Evolutionary conservation across 2,797 vertebrate species (phyloP), one percentile per base, ranked within the genome.

Genomic region (Leuciscus waleckii): DNA sequence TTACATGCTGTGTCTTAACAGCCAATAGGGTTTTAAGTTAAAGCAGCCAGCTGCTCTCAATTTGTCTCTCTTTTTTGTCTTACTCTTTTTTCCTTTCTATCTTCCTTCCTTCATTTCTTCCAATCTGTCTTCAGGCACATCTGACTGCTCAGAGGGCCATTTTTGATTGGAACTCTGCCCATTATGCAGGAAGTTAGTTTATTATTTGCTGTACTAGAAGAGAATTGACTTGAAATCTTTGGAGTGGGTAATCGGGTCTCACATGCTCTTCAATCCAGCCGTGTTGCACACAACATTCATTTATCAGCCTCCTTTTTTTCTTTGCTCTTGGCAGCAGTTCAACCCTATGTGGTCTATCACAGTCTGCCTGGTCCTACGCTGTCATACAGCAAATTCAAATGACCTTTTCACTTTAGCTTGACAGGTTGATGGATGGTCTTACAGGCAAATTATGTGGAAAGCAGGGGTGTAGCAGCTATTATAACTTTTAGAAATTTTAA

Each of bases 11-110:
- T 54, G 61, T 29, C 43, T 84, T 84, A 77, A 69, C 63, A 84
- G 82, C 74, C 61, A 76, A 69, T 77, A 56, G 63, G 63, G 82
- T 69, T 77, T 77, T 68, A 84, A 76, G 63, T 77, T 77, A 69
- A 84, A 77, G n/a, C 46, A 68, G 43, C 35, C 74, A 78, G 75
- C 75, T 84, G 74, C 63, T 78, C 68, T 67, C 80, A 78, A 49
- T 84, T 79, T 81, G 61, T 87, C 65, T 82, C 41, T 73, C 21
- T 29, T 8, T 61, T 75, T 81, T 85, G 69, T 81, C 26, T 82
- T 35, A 29, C 70, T 46, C 13, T 78, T 51, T 75, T 75, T 29
- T 68, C 14, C 19, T 4, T 82, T 61, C 26, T 79, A 26, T 69
- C 10, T 61, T 26, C 51, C 54, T 67, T 49, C 67, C 78, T 77